These are phyloP conservation scores for Zaprionus camerounensis DNA, from an alignment of 1,140 invertebrate genomes.

Conservation along the genomic window DNA sequence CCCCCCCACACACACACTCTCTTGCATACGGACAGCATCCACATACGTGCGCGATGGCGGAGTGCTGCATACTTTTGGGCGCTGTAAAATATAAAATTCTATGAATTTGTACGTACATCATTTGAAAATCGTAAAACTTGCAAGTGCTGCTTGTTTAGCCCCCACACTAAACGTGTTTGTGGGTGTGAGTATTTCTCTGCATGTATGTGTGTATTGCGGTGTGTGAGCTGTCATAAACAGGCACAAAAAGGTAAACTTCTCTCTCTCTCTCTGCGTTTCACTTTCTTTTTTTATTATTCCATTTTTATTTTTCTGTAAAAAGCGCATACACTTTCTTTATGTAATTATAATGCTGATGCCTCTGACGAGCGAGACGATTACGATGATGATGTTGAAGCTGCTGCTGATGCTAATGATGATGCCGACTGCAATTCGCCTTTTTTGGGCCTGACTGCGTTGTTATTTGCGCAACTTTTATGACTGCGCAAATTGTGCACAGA, in stretches of 20 bases:
- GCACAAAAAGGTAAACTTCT: constrained; percentile 59
- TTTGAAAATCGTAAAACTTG: constrained; percentile 83
- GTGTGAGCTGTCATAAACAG: constrained; percentile 74
- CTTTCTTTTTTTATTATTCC: constrained; percentile 53
- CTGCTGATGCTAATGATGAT: constrained; percentile 5
- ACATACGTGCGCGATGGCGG: background rate
- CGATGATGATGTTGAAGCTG: constrained; percentile 18
- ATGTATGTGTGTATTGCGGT: constrained; percentile 14
- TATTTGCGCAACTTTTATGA: constrained; percentile 73
- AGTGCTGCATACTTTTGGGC: constrained; percentile 63
- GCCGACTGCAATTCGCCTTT: constrained; percentile 34
- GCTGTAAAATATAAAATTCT: constrained; percentile 82
- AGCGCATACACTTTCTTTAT: constrained; percentile 60
- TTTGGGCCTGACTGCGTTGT: constrained; percentile 27
- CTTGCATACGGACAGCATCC: background rate
- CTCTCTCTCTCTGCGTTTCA: constrained; percentile 23
- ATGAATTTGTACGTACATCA: constrained; percentile 83
- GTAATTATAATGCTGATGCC: constrained; percentile 75
- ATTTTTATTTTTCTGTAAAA: constrained; percentile 69
- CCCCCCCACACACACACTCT: constrained; percentile 11
- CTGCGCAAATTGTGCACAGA: constrained; percentile 59
- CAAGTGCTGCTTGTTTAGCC: constrained; percentile 64
- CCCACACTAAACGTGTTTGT: constrained; percentile 5
- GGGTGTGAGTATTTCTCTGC: constrained; percentile 8
- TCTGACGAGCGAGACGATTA: constrained; percentile 10